Evolutionary conservation across 2,888 invertebrate species (phyloP).

Genomic region (Aphidius colemani): DNA sequence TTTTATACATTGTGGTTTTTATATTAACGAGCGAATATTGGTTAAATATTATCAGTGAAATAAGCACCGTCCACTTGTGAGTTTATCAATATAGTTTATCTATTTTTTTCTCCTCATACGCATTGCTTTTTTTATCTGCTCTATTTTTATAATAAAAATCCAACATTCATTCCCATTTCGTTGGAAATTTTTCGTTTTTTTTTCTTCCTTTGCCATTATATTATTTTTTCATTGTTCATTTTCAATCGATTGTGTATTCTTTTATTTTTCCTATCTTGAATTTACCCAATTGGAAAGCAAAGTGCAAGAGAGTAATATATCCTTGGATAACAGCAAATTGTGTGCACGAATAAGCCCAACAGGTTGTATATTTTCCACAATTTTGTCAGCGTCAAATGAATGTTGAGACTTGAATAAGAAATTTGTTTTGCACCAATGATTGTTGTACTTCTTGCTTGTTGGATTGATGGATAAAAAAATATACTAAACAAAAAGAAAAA

Average conservation of each 20-base stretch:
- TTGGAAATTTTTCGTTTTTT: constrained; percentile 3
- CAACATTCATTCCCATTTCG: neutral
- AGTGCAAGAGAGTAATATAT: constrained; percentile 11
- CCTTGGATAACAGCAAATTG: constrained; percentile 12
- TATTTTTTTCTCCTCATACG: no score
- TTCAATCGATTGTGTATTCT: neutral
- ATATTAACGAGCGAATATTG: no score
- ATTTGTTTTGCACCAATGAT: neutral
- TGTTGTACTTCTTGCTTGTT: constrained; percentile 1
- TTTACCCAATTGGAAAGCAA: constrained; percentile 20
- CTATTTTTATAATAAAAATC: neutral
- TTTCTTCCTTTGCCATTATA: constrained; percentile 5
- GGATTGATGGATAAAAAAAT: constrained; percentile 6
- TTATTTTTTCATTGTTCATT: constrained; percentile 9
- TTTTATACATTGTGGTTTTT: no score
- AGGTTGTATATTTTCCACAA: constrained; percentile 24
- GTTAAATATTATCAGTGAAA: no score
- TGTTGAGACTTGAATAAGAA: no score
- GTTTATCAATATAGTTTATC: no score
- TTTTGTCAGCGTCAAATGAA: neutral
- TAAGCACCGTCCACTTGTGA: no score
- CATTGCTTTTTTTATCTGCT: constrained; percentile 8
- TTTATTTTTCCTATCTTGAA: constrained; percentile 15
- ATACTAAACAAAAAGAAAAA: neutral
- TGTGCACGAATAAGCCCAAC: constrained; percentile 17